phyloP scores from a whole-genome alignment of 2,797 vertebrate genomes.

The Tapirus indicus region DNA sequence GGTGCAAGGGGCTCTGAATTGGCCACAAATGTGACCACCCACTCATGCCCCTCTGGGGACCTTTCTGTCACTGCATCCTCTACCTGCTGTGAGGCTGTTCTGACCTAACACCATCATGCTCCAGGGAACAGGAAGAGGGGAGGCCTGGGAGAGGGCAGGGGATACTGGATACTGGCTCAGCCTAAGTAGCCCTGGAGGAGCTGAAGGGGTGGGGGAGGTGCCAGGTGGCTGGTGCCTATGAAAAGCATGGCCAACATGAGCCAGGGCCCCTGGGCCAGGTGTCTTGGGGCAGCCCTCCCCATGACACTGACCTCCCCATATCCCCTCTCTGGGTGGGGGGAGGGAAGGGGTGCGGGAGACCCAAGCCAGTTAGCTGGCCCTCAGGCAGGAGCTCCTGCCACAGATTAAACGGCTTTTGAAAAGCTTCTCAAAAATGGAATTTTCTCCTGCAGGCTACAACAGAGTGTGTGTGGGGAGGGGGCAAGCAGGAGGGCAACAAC shows the following conservation, averaged over 20 bases:
- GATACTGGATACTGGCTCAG: rapidly evolving
- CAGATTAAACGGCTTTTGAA: slow-evolving; percentile 54
- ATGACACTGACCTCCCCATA: background rate
- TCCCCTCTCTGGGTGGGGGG: background rate
- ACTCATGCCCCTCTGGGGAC: background rate
- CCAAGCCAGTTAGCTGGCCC: background rate
- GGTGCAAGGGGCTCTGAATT: background rate
- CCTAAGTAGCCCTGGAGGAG: background rate
- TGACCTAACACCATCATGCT: background rate
- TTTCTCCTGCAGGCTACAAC: slow-evolving; percentile 4
- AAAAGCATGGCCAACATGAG: background rate
- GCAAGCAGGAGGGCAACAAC: background rate
- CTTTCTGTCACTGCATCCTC: background rate
- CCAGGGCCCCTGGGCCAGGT: background rate
- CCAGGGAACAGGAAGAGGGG: background rate
- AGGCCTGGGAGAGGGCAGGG: too few species aligned
- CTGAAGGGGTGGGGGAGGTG: background rate
- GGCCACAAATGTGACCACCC: background rate
- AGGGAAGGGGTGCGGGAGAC: background rate
- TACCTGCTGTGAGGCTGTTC: background rate
- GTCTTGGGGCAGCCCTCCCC: background rate
- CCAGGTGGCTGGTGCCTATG: background rate
- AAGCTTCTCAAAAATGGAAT: slow-evolving; percentile 62
- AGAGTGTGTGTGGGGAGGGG: background rate
- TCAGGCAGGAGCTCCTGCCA: slow-evolving; percentile 24